phyloP scores from a whole-genome alignment of 2,888 invertebrate genomes.

The Abrostola triplasia region DNA sequence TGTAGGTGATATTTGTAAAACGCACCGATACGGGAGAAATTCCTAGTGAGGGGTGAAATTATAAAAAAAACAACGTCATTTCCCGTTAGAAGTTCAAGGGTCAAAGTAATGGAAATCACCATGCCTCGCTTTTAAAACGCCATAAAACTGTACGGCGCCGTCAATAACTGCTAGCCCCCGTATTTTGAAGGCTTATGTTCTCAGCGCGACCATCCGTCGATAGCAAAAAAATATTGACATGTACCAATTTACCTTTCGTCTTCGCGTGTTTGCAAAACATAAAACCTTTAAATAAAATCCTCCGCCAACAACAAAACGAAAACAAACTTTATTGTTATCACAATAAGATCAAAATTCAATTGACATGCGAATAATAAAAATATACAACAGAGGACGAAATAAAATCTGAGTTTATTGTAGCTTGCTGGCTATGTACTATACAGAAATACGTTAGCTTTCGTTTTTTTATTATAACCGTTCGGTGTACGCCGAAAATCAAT shows the following conservation, averaged over 20 bases:
- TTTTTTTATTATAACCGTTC: constrained; percentile 34
- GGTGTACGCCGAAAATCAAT: constrained; percentile 56
- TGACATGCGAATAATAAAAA: constrained; percentile 33
- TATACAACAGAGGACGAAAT: constrained; percentile 30
- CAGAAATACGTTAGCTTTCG: constrained; percentile 7
- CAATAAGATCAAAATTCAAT: constrained; percentile 38
- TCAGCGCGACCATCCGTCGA: constrained; percentile 22
- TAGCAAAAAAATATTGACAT: constrained; percentile 48
- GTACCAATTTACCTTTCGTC: constrained; percentile 47
- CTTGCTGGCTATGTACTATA: constrained; percentile 29
- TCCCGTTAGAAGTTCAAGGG: background rate
- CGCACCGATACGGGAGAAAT: too few relatives aligned
- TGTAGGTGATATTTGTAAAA: too few relatives aligned
- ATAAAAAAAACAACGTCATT: too few relatives aligned
- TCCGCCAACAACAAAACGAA: constrained; percentile 19
- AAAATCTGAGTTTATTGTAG: constrained; percentile 48
- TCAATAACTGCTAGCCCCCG: constrained; percentile 20
- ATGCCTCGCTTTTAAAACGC: constrained; percentile 5
- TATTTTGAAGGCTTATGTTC: constrained; percentile 21
- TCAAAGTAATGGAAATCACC: background rate
- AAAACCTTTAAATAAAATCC: constrained; percentile 41
- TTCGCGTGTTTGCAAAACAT: constrained; percentile 55
- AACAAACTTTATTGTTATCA: constrained; percentile 12
- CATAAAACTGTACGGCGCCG: constrained; percentile 5
- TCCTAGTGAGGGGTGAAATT: too few relatives aligned